Conservation (phyloP, 2,797 vertebrate genomes). For the Fistularia commersonii region DNA sequence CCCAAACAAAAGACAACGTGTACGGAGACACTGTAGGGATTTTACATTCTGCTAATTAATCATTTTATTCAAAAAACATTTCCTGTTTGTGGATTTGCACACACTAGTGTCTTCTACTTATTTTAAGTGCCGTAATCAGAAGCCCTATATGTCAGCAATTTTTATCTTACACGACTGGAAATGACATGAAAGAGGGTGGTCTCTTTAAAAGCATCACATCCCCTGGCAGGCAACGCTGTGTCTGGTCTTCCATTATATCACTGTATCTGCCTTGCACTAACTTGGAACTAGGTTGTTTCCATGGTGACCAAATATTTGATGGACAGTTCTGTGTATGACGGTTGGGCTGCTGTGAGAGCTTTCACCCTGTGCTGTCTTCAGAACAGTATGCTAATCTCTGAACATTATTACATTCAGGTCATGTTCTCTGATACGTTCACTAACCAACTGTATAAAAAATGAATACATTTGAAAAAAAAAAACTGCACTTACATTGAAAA, state of each 20-base stretch:
- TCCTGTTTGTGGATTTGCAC: neutral
- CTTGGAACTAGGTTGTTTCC: constrained; percentile 74
- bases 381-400: constrained; percentile 17
- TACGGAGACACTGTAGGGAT: constrained; percentile 17
- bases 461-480: constrained; percentile 5
- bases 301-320: constrained; percentile 66
- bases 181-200: constrained; percentile 43
- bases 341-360: constrained; percentile 40
- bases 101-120: constrained; percentile 1
- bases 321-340: constrained; percentile 61
- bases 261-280: constrained; percentile 44
- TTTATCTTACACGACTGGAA: constrained; percentile 31
- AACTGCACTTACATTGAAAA: constrained; percentile 11
- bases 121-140: neutral
- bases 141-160: no score
- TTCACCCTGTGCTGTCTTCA: constrained; percentile 29
- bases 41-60: constrained; percentile 3
- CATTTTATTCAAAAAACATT: constrained; percentile 13
- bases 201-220: constrained; percentile 48
- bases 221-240: constrained; percentile 43
- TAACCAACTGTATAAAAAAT: constrained; percentile 13
- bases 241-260: constrained; percentile 56
- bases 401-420: constrained; percentile 3
- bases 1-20: constrained; percentile 14
- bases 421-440: constrained; percentile 8